Conservation (phyloP, 2,797 vertebrate genomes). For the Platalea minor region DNA sequence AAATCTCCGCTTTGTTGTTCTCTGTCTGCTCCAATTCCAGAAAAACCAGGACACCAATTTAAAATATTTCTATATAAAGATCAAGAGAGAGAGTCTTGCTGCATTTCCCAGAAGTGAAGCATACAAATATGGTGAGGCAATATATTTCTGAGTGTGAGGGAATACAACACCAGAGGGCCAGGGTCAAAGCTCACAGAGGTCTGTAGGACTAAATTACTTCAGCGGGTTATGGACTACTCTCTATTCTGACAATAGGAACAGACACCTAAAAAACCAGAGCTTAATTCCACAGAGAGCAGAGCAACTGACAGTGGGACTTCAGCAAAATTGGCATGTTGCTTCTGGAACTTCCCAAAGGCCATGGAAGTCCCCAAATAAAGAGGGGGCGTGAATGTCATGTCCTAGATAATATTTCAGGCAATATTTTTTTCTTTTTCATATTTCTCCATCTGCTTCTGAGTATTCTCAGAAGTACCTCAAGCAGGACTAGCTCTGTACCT, state of each 20-base stretch:
- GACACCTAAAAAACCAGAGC: background rate
- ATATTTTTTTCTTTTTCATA: background rate
- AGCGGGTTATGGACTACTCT: background rate
- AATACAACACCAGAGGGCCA: background rate
- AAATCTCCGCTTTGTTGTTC: background rate
- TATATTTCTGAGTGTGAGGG: background rate
- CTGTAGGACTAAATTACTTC: constrained; percentile 26
- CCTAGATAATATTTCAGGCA: constrained; percentile 17
- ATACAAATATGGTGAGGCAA: background rate
- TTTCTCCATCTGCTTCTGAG: constrained; percentile 3
- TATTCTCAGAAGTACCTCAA: background rate
- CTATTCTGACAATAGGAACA: background rate
- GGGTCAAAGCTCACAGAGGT: constrained; percentile 37
- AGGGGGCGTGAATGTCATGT: background rate
- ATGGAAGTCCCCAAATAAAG: background rate
- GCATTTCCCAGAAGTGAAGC: constrained; percentile 24
- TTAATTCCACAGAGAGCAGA: background rate
- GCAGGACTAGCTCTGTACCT: background rate
- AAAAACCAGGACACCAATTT: constrained; percentile 16
- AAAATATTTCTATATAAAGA: constrained; percentile 18
- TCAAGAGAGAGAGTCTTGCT: background rate
- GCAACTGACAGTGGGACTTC: background rate
- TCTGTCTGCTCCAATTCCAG: background rate
- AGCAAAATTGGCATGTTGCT: constrained; percentile 11
- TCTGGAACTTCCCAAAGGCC: constrained; percentile 5